Evolutionary conservation across 2,113 vertebrate species (phyloP).

Genomic region (Dasypus novemcinctus): DNA sequence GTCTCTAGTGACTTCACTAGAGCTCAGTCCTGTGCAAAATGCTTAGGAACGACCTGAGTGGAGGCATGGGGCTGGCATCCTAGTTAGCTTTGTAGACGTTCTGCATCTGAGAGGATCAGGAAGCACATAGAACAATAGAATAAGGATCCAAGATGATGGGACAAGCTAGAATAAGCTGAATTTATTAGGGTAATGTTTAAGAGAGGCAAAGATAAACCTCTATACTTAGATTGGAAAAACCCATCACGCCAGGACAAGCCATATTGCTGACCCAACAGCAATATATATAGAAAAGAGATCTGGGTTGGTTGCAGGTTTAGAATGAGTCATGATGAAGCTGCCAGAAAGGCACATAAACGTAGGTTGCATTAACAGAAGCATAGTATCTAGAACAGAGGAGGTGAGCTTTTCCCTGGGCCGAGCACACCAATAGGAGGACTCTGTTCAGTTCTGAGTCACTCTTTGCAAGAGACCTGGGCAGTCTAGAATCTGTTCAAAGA

Average conservation of each 20-base stretch:
- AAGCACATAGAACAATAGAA: neutral
- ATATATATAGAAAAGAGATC: neutral
- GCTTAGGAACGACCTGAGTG: neutral
- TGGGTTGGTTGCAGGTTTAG: neutral
- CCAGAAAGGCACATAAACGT: neutral
- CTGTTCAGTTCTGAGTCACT: neutral
- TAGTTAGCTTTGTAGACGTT: neutral
- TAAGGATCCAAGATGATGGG: neutral
- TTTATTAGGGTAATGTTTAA: neutral
- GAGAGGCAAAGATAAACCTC: neutral
- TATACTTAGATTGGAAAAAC: neutral
- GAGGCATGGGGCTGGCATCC: neutral
- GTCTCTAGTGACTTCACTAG: neutral
- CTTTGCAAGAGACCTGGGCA: neutral
- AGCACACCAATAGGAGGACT: neutral
- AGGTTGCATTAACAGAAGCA: neutral
- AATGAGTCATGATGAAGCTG: neutral
- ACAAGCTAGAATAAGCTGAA: neutral
- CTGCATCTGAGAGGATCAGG: neutral
- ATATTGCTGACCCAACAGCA: neutral
- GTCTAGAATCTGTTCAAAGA: neutral
- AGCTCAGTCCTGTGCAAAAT: neutral
- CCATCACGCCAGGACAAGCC: neutral
- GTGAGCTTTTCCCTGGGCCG: neutral
- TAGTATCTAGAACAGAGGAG: neutral